Base-by-base conservation (phyloP, 2,888 invertebrate genomes). In the Caprella mutica region DNA sequence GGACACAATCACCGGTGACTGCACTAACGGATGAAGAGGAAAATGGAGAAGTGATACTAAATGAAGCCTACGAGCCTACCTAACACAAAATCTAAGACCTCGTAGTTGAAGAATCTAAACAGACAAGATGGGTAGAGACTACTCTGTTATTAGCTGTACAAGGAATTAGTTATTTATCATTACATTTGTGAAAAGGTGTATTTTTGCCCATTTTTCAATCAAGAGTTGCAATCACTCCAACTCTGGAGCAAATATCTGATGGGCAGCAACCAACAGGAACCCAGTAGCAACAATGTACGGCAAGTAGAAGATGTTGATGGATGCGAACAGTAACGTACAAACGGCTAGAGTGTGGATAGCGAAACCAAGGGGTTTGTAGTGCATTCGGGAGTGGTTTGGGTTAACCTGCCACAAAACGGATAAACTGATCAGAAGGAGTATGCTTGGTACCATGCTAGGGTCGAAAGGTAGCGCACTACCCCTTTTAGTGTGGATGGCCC, bases 371-470 rank as follows among this genome's bases (percentile, higher is more conserved):
- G 17, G 17, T 12, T 52, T 44, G 55, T 55, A 59, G 17, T 40
- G 46, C 29, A 19, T 40, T 9, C 59, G 29, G 33, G 40, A 40
- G 29, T 44, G 55, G 14, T 19, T 14, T 4, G 44, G 33, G 2
- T 35, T 35, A 46, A n/a, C 24, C 51, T 58, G 58, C 61, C 61
- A 61, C 24, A 61, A 53, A 24, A 61, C 46, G 42, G 55, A 55
- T 17, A 55, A 56, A 1, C 51, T 35, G 27, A 44, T 19, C 14
- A 55, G 39, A n/a, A 55, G 9, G 3, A 39, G 26, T n/a, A 61
- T 44, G 19, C 54, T 44, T 9, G 48, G 52, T n/a, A 12, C 3
- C 8, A 58, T 53, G 1, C 53, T 52, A 8, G 61, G 58, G 40
- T 61, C 61, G 5, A 35, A 52, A 14, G 33, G 8, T 19, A 58